Conservation (phyloP, 1,140 invertebrate genomes). For the Sarcophaga bullata region DNA sequence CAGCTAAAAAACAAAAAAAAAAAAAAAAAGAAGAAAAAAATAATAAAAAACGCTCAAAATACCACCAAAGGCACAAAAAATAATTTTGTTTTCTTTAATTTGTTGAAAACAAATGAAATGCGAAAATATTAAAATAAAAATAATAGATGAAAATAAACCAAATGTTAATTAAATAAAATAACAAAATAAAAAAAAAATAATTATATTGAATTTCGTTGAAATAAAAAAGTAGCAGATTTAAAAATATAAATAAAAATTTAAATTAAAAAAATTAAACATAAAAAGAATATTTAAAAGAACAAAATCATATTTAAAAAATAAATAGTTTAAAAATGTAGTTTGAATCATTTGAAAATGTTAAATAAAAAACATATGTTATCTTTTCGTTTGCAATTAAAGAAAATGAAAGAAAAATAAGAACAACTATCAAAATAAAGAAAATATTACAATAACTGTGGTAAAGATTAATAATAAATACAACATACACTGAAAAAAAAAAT, state of each 20-base stretch:
- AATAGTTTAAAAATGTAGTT: slow-evolving; percentile 1
- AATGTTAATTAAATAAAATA: background rate
- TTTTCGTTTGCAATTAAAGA: background rate
- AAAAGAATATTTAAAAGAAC: slow-evolving; percentile 9
- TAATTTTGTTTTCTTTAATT: background rate
- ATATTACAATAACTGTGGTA: slow-evolving; percentile 24
- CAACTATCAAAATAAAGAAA: slow-evolving; percentile 1
- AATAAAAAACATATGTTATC: background rate
- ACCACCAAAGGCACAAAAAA: background rate
- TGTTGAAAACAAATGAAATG: background rate
- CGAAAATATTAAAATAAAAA: slow-evolving; percentile 3
- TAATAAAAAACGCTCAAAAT: slow-evolving; percentile 16
- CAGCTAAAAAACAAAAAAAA: slow-evolving; percentile 11
- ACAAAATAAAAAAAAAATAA: background rate
- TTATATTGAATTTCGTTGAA: background rate
- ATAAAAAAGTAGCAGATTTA: background rate
- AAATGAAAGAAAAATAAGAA: background rate
- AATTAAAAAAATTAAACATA: background rate
- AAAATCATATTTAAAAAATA: background rate
- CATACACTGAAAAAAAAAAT: background rate
- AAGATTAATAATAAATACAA: background rate
- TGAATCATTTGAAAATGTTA: too few species aligned
- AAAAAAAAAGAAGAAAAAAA: background rate
- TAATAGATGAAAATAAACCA: background rate
- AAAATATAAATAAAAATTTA: background rate